A percentile compares a stretch with the other conserved stretches of the same genome.
phyloP scores from a whole-genome alignment of 2,888 invertebrate genomes.

The Plagodis dolabraria region DNA sequence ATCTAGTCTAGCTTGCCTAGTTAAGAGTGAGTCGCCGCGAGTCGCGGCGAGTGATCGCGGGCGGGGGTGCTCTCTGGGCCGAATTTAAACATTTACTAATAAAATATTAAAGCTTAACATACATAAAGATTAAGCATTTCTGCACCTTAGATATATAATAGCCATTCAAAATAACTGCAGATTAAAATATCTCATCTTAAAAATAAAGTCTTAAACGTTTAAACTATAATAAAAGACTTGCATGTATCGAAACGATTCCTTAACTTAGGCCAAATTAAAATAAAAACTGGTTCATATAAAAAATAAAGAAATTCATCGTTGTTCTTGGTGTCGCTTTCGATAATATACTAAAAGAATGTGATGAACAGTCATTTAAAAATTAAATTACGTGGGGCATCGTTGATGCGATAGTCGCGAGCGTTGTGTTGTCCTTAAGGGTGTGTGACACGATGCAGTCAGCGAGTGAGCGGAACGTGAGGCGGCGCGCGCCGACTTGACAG shows the following conservation, averaged over 20 bases:
- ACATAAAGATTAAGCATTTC: constrained; percentile 85
- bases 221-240: constrained; percentile 77
- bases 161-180: constrained; percentile 85
- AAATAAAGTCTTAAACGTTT: constrained; percentile 82
- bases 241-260: constrained; percentile 66
- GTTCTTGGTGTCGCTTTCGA: constrained; percentile 71
- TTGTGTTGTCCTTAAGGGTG: constrained; percentile 27
- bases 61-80: constrained; percentile 66
- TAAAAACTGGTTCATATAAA: constrained; percentile 55
- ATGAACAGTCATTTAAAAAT: constrained; percentile 62
- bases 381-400: constrained; percentile 63
- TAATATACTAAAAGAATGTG: constrained; percentile 58
- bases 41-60: constrained; percentile 30
- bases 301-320: constrained; percentile 69
- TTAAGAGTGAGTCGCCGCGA: constrained; percentile 48
- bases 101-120: constrained; percentile 86
- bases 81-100: constrained; percentile 84
- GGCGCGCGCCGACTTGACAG: constrained; percentile 59
- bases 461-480: constrained; percentile 72
- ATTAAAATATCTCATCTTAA: constrained; percentile 85
- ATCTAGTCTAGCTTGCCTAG: constrained; percentile 75
- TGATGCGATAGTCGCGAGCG: constrained; percentile 47
- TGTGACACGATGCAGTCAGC: constrained; percentile 67
- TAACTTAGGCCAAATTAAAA: constrained; percentile 76
- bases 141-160: constrained; percentile 84